These are phyloP conservation scores for Meiosimyza decipiens DNA, from an alignment of 2,888 invertebrate genomes.

Conservation along the genomic window DNA sequence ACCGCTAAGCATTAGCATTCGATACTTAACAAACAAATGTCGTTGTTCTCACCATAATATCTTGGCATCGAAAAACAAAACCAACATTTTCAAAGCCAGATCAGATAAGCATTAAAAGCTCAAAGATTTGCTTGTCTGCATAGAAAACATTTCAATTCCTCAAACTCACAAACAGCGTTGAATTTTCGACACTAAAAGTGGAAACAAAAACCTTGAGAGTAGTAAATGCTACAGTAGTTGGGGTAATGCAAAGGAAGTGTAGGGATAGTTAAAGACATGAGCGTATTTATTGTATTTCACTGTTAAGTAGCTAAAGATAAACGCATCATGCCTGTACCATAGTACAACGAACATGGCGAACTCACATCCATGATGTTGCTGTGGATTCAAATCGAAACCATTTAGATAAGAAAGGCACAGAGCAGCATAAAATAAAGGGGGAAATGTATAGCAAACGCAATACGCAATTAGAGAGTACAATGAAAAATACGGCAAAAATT, in stretches of 20 bases:
- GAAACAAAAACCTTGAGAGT: not conserved
- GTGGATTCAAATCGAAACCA: conserved; percentile 32
- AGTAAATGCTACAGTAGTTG: not conserved
- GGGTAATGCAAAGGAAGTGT: not conserved
- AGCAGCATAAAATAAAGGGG: conserved; percentile 8
- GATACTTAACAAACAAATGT: conserved; percentile 38
- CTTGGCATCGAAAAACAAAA: not conserved
- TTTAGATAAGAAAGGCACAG: conserved; percentile 35
- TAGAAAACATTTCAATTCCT: conserved; percentile 33
- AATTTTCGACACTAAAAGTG: conserved; percentile 7
- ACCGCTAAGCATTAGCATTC: not conserved
- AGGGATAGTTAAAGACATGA: conserved; percentile 31
- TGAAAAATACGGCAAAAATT: not conserved
- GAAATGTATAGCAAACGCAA: not conserved
- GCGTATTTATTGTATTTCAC: conserved; percentile 38
- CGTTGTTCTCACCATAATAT: conserved; percentile 38
- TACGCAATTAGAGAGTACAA: conserved; percentile 17
- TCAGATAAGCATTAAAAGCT: conserved; percentile 34
- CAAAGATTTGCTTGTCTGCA: conserved; percentile 13
- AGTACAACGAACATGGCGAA: conserved; percentile 21
- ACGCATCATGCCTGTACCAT: not conserved
- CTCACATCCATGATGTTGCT: conserved; percentile 8
- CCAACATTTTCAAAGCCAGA: not conserved
- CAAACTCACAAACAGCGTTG: conserved; percentile 17
- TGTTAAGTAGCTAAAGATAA: conserved; percentile 37